Evolutionary conservation across 2,888 invertebrate genomes (phyloP), one percentile per base, ranked within the genome.

Genomic region (Ecliptopera silaceata): DNA sequence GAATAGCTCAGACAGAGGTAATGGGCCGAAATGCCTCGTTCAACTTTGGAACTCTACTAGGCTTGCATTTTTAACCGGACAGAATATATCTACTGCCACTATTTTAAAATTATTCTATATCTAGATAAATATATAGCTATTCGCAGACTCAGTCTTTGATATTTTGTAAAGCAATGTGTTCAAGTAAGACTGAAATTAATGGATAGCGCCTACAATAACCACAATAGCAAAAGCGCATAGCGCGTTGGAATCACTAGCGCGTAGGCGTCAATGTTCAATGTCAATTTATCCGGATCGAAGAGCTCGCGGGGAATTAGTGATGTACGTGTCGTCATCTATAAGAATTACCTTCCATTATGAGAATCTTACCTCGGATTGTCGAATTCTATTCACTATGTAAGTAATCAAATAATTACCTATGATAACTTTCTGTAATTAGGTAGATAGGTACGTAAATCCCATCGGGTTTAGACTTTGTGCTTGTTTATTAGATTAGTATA

Each of bases 1-100:
- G 68, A 53, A 57, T 57, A 57, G 70, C 72, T 70, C 76, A 78
- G 79, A 76, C 80, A 71, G 70, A 56, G 75, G 75, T 79, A 85
- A 84, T 83, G 82, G 80, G 52, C 80, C 79, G 79, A 71, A 76
- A 74, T 77, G 74, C 49, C 47, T 49, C 48, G 54, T 46, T 60
- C 48, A 12, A 44, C 39, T 74, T 70, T 73, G 72, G 61, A 61
- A 43, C 52, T 49, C 49, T 41, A 56, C 47, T 51, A 47, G 31
- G 47, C 34, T 38, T 36, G 38, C 44, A 53, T 48, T 52, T 52
- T 47, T 46, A 45, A 50, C 45, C 41, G 18, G 45, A 56, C 45
- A 6, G 26, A 6, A 26, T 26, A 26, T n/a, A n/a, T n/a, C 26
- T 22, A 26, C 6, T 26, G 26, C 26, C 26, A 26, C 10, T 26